These are phyloP conservation scores for Chrysolina oricalcia DNA, from an alignment of 2,888 invertebrate genomes.

Conservation along the genomic window DNA sequence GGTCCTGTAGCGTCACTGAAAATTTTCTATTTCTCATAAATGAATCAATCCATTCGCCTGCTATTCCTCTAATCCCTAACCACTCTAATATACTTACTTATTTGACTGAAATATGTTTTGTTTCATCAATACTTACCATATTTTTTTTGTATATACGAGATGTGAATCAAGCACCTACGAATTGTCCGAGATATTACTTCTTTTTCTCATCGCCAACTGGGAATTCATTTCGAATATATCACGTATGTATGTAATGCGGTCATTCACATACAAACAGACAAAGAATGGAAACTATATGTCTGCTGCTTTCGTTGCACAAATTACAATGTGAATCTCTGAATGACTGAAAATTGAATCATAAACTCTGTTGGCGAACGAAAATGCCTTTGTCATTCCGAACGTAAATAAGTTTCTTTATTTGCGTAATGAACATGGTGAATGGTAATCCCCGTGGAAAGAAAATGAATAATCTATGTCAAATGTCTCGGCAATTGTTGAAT, in stretches of 20 bases:
- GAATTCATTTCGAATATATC: no score
- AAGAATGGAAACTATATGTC: background rate
- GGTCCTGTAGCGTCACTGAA: no score
- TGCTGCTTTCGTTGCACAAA: conserved; percentile 5
- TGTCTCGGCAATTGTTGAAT: conserved; percentile 42
- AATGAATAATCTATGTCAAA: conserved; percentile 52
- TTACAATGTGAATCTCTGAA: conserved; percentile 33
- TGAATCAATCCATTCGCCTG: no score
- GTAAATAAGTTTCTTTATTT: conserved; percentile 55
- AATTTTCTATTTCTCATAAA: no score
- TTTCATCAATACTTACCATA: no score
- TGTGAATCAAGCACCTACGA: no score
- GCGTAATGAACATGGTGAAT: conserved; percentile 55
- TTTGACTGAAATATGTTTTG: no score
- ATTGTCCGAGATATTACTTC: no score
- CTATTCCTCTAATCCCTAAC: no score
- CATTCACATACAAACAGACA: conserved; percentile 2
- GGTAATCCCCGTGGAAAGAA: conserved; percentile 59
- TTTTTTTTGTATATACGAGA: no score
- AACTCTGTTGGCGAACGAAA: conserved; percentile 46
- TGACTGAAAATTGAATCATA: conserved; percentile 42
- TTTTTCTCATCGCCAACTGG: no score
- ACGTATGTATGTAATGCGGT: background rate
- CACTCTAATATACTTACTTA: no score
- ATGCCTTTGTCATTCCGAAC: conserved; percentile 53